Percentiles rank a stretch among this genome's conserved stretches.
Evolutionary conservation across 1,140 invertebrate species (phyloP).

Genomic region (Dysdera silvatica): DNA sequence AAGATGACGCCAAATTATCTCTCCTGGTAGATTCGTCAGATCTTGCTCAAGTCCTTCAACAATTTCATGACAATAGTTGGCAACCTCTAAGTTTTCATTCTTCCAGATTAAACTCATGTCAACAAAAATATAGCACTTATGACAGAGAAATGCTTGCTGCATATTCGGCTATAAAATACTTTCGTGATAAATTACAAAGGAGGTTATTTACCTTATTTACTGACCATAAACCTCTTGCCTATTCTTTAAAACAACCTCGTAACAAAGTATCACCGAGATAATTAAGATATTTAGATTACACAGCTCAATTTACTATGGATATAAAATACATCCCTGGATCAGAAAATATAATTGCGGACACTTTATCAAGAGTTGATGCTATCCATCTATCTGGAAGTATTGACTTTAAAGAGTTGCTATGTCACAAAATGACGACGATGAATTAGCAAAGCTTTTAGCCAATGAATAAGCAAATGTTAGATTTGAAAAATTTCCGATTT

Average conservation of each 20-base stretch:
- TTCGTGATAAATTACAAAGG: slow-evolving; percentile 47
- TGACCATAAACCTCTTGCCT: slow-evolving; percentile 38
- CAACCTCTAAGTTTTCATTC: slow-evolving; percentile 40
- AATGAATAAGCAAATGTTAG: no score
- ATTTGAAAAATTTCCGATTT: no score
- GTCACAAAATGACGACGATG: background rate
- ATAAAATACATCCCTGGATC: background rate
- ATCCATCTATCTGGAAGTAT: background rate
- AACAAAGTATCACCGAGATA: background rate
- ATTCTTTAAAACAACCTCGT: slow-evolving; percentile 23
- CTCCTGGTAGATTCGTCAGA: background rate
- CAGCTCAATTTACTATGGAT: background rate
- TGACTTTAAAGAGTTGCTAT: no score
- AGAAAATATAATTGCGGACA: background rate
- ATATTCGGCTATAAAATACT: slow-evolving; percentile 44
- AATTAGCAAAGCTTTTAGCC: background rate
- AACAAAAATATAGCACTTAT: slow-evolving; percentile 43
- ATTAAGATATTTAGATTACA: background rate
- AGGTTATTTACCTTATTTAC: slow-evolving; percentile 35
- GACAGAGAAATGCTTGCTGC: slow-evolving; percentile 47
- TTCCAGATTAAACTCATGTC: slow-evolving; percentile 37
- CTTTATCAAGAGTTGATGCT: background rate
- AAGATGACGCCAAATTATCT: background rate
- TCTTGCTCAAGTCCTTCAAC: background rate
- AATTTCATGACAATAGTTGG: background rate